These are phyloP conservation scores for Rhagoletis pomonella DNA, from an alignment of 1,140 invertebrate species.

Conservation along the genomic window DNA sequence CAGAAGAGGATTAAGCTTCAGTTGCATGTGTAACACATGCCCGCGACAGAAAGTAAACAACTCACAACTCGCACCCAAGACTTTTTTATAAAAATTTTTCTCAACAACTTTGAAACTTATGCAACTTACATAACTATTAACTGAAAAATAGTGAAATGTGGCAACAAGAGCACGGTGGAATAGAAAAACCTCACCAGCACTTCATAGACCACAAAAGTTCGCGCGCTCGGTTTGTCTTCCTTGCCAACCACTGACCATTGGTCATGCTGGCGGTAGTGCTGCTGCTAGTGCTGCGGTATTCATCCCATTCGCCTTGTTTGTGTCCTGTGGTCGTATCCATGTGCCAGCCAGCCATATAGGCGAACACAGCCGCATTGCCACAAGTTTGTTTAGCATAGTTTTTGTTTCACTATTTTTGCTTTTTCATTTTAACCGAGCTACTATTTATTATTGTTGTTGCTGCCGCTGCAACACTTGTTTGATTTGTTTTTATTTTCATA, in stretches of 20 bases:
- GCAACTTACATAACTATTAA: neutral
- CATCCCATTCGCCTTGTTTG: slow-evolving; percentile 32
- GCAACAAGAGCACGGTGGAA: neutral
- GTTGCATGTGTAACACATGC: neutral
- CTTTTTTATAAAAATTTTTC: neutral
- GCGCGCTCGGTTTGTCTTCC: slow-evolving; percentile 12
- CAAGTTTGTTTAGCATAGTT: neutral
- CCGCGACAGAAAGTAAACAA: neutral
- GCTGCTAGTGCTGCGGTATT: neutral
- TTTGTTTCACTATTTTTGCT: neutral
- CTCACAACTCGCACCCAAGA: neutral
- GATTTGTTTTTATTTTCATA: slow-evolving; percentile 1
- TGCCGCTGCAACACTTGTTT: neutral
- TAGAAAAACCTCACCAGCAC: slow-evolving; percentile 15
- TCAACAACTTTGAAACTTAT: neutral
- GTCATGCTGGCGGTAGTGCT: neutral
- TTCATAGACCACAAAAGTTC: slow-evolving; percentile 40
- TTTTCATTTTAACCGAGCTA: neutral
- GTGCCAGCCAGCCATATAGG: neutral
- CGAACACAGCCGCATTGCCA: neutral
- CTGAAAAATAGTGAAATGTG: neutral
- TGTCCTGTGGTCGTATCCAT: neutral
- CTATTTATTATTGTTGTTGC: neutral
- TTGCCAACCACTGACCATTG: slow-evolving; percentile 9
- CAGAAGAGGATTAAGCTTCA: neutral